Conservation (phyloP, 2,888 invertebrate genomes). For the Sarcophaga variegata region DNA sequence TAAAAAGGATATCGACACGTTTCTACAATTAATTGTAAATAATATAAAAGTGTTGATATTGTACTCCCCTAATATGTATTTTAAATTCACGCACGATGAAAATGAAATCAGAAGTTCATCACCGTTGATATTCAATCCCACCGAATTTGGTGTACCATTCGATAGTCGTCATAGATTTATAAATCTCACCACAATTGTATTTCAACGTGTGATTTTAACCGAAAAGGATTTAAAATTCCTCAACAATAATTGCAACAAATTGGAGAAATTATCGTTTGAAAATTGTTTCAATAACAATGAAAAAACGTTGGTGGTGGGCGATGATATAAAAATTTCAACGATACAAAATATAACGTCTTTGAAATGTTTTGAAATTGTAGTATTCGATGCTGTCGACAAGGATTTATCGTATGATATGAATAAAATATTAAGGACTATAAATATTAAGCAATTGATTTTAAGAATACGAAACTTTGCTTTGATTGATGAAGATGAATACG, state of each 20-base stretch:
- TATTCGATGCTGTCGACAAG: slow-evolving; percentile 40
- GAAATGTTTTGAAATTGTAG: slow-evolving; percentile 41
- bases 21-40: slow-evolving; percentile 49
- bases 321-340: slow-evolving; percentile 45
- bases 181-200: slow-evolving; percentile 47
- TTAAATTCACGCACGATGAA: background rate
- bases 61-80: slow-evolving; percentile 25
- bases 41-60: slow-evolving; percentile 44
- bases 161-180: slow-evolving; percentile 36
- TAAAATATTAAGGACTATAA: slow-evolving; percentile 39
- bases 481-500: slow-evolving; percentile 42
- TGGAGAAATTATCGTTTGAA: slow-evolving; percentile 46
- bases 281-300: slow-evolving; percentile 55
- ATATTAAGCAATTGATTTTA: slow-evolving; percentile 29
- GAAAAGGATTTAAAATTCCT: slow-evolving; percentile 52
- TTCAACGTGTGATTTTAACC: slow-evolving; percentile 34
- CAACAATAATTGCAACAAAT: slow-evolving; percentile 28
- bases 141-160: slow-evolving; percentile 39
- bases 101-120: background rate
- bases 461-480: slow-evolving; percentile 47
- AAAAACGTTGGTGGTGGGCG: slow-evolving; percentile 31
- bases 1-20: slow-evolving; percentile 28
- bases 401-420: slow-evolving; percentile 53
- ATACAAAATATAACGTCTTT: slow-evolving; percentile 39
- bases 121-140: slow-evolving; percentile 22